Conservation (phyloP, 2,888 invertebrate genomes). For the Sarcophaga subvicina region DNA sequence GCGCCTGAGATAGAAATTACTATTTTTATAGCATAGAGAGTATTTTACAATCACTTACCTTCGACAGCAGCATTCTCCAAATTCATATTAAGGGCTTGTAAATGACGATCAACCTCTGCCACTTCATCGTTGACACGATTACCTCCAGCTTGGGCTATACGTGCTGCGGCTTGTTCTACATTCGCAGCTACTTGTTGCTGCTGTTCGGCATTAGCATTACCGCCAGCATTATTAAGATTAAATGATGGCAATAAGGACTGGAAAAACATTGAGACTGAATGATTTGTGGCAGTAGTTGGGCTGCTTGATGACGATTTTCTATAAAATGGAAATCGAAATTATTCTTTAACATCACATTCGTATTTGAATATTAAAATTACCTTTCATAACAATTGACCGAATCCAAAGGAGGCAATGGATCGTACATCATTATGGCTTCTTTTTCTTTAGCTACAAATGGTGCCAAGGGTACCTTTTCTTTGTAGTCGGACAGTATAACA, state of each 20-base stretch:
- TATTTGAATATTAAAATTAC: slow-evolving; percentile 69
- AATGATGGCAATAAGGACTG: slow-evolving; percentile 88
- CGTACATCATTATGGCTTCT: slow-evolving; percentile 86
- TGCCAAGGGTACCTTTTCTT: slow-evolving; percentile 82
- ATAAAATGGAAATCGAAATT: slow-evolving; percentile 24
- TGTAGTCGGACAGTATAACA: slow-evolving; percentile 82
- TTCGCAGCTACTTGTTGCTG: slow-evolving; percentile 69
- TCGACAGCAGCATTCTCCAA: slow-evolving; percentile 73
- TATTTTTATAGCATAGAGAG: neutral
- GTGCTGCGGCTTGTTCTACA: slow-evolving; percentile 68
- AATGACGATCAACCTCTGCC: slow-evolving; percentile 73
- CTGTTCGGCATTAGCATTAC: slow-evolving; percentile 68
- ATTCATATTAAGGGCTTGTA: slow-evolving; percentile 74
- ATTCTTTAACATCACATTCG: neutral
- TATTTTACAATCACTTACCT: slow-evolving; percentile 48
- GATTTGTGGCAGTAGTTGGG: slow-evolving; percentile 76
- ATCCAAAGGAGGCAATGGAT: slow-evolving; percentile 90
- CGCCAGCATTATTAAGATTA: slow-evolving; percentile 80
- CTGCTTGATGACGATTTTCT: slow-evolving; percentile 80
- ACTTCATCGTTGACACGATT: slow-evolving; percentile 72
- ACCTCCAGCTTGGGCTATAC: slow-evolving; percentile 63
- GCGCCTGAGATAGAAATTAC: slow-evolving; percentile 40
- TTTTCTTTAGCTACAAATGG: slow-evolving; percentile 80
- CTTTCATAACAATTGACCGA: slow-evolving; percentile 88
- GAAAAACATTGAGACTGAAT: slow-evolving; percentile 85